These are phyloP conservation scores for Stenichneumon culpator DNA, from an alignment of 2,888 invertebrate species.

Conservation along the genomic window DNA sequence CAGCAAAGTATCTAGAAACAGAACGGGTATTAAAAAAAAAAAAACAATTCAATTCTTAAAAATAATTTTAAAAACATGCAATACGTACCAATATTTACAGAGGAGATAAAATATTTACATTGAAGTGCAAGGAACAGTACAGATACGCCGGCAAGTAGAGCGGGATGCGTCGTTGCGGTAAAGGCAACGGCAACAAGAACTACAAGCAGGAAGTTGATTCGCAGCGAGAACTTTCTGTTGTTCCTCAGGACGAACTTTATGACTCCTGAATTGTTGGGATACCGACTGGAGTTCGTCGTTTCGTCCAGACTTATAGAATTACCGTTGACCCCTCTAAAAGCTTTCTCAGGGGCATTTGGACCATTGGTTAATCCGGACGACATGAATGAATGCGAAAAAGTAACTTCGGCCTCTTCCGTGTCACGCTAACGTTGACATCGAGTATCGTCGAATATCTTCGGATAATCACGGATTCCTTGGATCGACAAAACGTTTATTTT, in stretches of 20 bases:
- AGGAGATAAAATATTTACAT: conserved; percentile 71
- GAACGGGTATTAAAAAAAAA: not conserved
- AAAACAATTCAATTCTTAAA: not conserved
- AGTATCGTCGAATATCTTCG: not conserved
- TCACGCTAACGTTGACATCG: not conserved
- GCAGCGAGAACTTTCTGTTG: conserved; percentile 50
- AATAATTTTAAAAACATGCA: not conserved
- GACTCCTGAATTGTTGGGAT: conserved; percentile 54
- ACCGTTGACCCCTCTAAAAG: conserved; percentile 70
- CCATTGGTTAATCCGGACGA: conserved; percentile 56
- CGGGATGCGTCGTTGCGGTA: conserved; percentile 10
- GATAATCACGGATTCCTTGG: not conserved
- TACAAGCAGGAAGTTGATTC: conserved; percentile 34
- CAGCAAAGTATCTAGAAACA: conserved; percentile 79
- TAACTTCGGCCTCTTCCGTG: not conserved
- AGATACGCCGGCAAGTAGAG: conserved; percentile 53
- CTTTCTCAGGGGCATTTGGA: conserved; percentile 59
- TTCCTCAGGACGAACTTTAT: conserved; percentile 67
- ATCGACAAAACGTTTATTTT: not conserved
- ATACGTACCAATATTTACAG: conserved; percentile 76
- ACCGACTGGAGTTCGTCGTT: conserved; percentile 51
- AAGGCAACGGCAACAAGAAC: conserved; percentile 24
- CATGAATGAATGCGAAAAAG: conserved; percentile 63
- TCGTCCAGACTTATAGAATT: conserved; percentile 65
- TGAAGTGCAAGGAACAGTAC: conserved; percentile 69